These are phyloP conservation scores for Alauda arvensis DNA, from an alignment of 2,797 vertebrate genomes.

Conservation along the genomic window DNA sequence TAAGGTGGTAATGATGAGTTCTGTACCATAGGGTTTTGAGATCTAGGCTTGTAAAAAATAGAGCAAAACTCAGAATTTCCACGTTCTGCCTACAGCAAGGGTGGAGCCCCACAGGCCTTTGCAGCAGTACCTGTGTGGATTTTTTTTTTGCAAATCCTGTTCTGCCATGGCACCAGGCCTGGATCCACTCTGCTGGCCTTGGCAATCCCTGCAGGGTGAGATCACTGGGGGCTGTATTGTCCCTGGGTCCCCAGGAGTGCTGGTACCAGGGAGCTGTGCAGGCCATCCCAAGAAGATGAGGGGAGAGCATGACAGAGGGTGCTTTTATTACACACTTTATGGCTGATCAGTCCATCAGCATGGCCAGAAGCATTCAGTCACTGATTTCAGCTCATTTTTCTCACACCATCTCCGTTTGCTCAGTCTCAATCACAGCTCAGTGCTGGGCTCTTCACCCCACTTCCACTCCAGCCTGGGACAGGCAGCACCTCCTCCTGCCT, in stretches of 20 bases:
- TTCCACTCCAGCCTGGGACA: neutral
- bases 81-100: neutral
- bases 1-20: slow-evolving; percentile 26
- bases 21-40: slow-evolving; percentile 32
- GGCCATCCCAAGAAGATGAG: neutral
- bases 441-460: neutral
- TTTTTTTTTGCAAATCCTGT: neutral
- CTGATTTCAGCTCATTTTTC: neutral
- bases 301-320: neutral
- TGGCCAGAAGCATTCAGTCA: neutral
- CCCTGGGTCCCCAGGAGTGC: neutral
- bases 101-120: neutral
- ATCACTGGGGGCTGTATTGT: neutral
- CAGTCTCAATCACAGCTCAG: neutral
- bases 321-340: neutral
- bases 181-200: neutral
- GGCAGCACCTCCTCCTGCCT: too few species aligned
- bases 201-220: neutral
- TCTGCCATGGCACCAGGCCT: neutral
- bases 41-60: neutral
- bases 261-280: neutral
- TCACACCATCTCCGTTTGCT: neutral
- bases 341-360: neutral
- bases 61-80: neutral
- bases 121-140: neutral